Percentiles rank a stretch among this genome's conserved stretches.
Evolutionary conservation across 2,113 vertebrate genomes (phyloP).

Genomic region (Butorides virescens): DNA sequence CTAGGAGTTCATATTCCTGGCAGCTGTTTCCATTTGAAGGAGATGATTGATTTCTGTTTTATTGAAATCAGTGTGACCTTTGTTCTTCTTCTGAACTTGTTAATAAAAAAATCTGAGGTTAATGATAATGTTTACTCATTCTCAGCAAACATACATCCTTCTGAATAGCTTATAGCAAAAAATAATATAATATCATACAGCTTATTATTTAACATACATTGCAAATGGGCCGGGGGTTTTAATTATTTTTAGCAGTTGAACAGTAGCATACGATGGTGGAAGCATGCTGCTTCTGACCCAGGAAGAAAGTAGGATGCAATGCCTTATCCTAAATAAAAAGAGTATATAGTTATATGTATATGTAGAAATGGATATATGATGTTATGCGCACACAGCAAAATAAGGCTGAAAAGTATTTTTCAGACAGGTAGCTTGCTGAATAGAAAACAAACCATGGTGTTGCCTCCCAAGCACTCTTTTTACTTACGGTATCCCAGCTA

Average conservation of each 20-base stretch:
- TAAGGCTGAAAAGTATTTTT: neutral
- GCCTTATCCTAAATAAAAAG: neutral
- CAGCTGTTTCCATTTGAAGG: neutral
- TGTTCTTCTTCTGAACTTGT: neutral
- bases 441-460: fast-evolving
- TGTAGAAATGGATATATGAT: neutral
- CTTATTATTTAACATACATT: neutral
- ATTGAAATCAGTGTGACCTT: neutral
- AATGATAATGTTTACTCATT: neutral
- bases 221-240: neutral
- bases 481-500: neutral
- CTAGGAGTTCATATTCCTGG: neutral
- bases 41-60: neutral
- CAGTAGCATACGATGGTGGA: neutral
- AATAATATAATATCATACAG: neutral
- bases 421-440: neutral
- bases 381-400: neutral
- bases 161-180: neutral
- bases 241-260: neutral
- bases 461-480: neutral
- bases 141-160: neutral
- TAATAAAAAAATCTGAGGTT: conserved; percentile 17
- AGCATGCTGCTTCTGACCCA: neutral
- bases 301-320: neutral
- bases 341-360: neutral